phyloP scores from a whole-genome alignment of 2,113 vertebrate genomes.

The Ophthalmolycus amberensis region DNA sequence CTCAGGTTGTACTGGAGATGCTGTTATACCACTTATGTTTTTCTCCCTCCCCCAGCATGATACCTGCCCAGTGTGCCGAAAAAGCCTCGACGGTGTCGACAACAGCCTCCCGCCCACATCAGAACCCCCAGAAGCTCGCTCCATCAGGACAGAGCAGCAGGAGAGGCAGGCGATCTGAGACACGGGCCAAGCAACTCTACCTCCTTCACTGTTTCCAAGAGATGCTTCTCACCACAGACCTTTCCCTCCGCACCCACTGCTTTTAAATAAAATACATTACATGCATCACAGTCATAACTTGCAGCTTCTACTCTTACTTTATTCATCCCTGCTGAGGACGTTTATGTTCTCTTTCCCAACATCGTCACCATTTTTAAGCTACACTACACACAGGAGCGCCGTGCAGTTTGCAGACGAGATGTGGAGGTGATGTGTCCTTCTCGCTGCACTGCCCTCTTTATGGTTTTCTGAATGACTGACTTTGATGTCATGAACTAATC shows the following conservation, averaged over 20 bases:
- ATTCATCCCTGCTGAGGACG: constrained; percentile 36
- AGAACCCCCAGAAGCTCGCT: constrained; percentile 56
- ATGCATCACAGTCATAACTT: constrained; percentile 12
- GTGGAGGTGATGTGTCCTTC: constrained; percentile 47
- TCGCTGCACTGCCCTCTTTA: constrained; percentile 32
- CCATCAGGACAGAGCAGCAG: constrained; percentile 80
- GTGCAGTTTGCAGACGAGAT: constrained; percentile 31
- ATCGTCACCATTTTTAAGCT: constrained; percentile 9
- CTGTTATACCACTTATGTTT: neutral
- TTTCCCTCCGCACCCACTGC: neutral
- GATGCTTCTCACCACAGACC: constrained; percentile 9
- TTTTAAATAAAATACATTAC: constrained; percentile 53
- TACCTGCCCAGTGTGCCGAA: constrained; percentile 94
- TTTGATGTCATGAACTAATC: constrained; percentile 62
- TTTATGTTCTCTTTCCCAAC: constrained; percentile 28
- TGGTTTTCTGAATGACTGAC: constrained; percentile 59
- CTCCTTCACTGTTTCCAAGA: constrained; percentile 41
- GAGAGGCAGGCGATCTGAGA: constrained; percentile 70
- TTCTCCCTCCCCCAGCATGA: constrained; percentile 86
- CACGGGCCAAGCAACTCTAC: constrained; percentile 20
- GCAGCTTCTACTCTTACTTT: constrained; percentile 26
- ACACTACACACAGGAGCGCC: constrained; percentile 15
- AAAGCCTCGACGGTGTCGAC: constrained; percentile 91
- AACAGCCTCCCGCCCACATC: constrained; percentile 79
- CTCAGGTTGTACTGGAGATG: neutral